These are phyloP conservation scores for Bovichtus variegatus DNA, from an alignment of 2,797 vertebrate species.

Conservation along the genomic window DNA sequence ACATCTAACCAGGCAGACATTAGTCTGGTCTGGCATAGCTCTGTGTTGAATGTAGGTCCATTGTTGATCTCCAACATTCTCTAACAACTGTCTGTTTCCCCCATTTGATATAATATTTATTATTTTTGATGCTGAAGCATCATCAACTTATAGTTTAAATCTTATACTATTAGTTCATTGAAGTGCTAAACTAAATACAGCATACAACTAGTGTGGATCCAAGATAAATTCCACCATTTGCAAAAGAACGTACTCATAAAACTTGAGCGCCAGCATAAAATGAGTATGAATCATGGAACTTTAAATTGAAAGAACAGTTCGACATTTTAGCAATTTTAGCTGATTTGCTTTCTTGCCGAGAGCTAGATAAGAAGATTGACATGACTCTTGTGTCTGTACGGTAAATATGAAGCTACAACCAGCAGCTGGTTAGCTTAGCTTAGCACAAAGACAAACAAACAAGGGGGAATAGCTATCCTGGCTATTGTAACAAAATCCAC, in stretches of 20 bases:
- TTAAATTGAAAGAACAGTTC: conserved; percentile 17
- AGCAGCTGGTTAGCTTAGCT: conserved; percentile 16
- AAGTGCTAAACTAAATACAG: conserved; percentile 43
- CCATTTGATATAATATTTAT: conserved; percentile 25
- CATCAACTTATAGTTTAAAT: conserved; percentile 42
- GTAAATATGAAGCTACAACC: neutral
- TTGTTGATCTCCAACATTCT: conserved; percentile 28
- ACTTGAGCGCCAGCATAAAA: conserved; percentile 30
- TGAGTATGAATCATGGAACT: conserved; percentile 20
- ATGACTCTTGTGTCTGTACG: neutral
- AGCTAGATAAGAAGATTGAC: neutral
- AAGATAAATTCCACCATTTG: conserved; percentile 25
- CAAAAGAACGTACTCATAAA: conserved; percentile 24
- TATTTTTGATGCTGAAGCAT: conserved; percentile 32
- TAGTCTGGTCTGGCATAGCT: conserved; percentile 32
- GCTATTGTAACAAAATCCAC: neutral
- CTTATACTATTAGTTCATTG: conserved; percentile 27
- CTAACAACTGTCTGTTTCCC: conserved; percentile 4
- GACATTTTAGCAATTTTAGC: conserved; percentile 17
- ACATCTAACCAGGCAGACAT: conserved; percentile 19
- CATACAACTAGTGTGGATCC: conserved; percentile 16
- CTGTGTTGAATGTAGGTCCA: conserved; percentile 52
- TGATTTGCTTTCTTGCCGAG: neutral
- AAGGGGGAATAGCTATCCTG: neutral
- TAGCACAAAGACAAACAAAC: conserved; percentile 2